Conservation (phyloP, 2,797 vertebrate species). For the Gouania willdenowi region DNA sequence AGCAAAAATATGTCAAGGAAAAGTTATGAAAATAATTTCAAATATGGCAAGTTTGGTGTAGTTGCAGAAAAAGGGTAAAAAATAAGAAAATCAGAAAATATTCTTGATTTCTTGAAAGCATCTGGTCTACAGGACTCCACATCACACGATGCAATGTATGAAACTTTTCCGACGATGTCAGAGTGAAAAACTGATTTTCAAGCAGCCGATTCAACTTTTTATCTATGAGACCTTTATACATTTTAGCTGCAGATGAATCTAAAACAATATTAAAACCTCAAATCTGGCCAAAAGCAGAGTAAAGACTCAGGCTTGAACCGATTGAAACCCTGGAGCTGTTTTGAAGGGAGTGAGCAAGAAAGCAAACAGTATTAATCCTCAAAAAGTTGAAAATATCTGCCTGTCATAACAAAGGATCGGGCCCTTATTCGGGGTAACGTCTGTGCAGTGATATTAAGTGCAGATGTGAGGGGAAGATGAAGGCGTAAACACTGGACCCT, state of each 20-base stretch:
- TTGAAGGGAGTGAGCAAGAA: slow-evolving; percentile 64
- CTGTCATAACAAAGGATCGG: slow-evolving; percentile 76
- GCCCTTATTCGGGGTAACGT: slow-evolving; percentile 67
- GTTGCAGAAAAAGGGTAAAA: too few relatives aligned
- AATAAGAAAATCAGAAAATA: too few relatives aligned
- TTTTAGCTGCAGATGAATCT: slow-evolving; percentile 70
- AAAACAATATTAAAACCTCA: slow-evolving; percentile 58
- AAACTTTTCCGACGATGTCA: too few relatives aligned
- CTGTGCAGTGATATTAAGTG: slow-evolving; percentile 72
- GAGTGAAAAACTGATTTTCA: too few relatives aligned
- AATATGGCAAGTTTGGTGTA: too few relatives aligned
- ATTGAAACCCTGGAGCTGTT: slow-evolving; percentile 60
- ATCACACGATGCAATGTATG: too few relatives aligned
- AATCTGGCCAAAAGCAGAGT: slow-evolving; percentile 52
- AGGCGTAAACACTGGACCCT: slow-evolving; percentile 71
- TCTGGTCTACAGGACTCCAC: too few relatives aligned
- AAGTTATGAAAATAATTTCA: too few relatives aligned
- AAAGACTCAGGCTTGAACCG: slow-evolving; percentile 56
- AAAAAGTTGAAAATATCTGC: slow-evolving; percentile 75
- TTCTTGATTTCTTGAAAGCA: too few relatives aligned
- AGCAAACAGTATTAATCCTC: slow-evolving; percentile 76
- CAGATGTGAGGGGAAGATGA: slow-evolving; percentile 75
- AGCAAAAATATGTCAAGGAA: too few relatives aligned
- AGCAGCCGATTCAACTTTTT: too few relatives aligned
- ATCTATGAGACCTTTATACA: too few relatives aligned